A percentile compares a stretch with the other conserved stretches of the same genome.
Evolutionary conservation across 2,888 invertebrate species (phyloP).

Genomic region (Leptinotarsa tumamoca): DNA sequence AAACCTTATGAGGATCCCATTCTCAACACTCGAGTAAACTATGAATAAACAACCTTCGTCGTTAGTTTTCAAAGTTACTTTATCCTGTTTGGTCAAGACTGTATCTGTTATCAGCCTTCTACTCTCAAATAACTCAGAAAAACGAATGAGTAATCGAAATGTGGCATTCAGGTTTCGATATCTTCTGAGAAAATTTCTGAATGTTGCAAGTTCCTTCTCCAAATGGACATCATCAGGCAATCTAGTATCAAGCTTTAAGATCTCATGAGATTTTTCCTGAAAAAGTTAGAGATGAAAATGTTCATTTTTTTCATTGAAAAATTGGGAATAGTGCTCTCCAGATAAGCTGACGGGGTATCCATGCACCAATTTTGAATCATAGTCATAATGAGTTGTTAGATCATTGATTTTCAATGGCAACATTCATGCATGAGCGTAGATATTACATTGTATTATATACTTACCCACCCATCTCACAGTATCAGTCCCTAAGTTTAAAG

Average conservation of each 20-base stretch:
- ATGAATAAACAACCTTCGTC: neutral
- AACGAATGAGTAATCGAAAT: neutral
- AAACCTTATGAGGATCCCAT: neutral
- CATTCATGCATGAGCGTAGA: too few relatives aligned
- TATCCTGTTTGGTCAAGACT: constrained; percentile 1
- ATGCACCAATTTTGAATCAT: too few relatives aligned
- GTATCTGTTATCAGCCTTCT: constrained; percentile 3
- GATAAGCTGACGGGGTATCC: neutral
- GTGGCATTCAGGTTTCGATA: constrained; percentile 2
- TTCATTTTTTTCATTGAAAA: too few relatives aligned
- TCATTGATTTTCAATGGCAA: too few relatives aligned
- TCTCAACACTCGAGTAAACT: neutral
- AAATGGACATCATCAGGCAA: neutral
- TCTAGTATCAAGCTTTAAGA: neutral
- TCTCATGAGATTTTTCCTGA: constrained; percentile 11
- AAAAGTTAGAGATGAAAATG: neutral
- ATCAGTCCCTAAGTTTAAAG: too few relatives aligned
- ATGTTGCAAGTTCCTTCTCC: neutral
- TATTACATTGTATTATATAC: too few relatives aligned
- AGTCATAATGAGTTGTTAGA: too few relatives aligned
- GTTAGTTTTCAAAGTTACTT: neutral
- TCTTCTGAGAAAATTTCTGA: constrained; percentile 2
- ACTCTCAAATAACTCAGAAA: constrained; percentile 5
- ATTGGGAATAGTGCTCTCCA: neutral
- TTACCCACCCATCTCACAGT: too few relatives aligned